Base-by-base conservation (phyloP, 2,797 vertebrate species). In the Otus scops region DNA sequence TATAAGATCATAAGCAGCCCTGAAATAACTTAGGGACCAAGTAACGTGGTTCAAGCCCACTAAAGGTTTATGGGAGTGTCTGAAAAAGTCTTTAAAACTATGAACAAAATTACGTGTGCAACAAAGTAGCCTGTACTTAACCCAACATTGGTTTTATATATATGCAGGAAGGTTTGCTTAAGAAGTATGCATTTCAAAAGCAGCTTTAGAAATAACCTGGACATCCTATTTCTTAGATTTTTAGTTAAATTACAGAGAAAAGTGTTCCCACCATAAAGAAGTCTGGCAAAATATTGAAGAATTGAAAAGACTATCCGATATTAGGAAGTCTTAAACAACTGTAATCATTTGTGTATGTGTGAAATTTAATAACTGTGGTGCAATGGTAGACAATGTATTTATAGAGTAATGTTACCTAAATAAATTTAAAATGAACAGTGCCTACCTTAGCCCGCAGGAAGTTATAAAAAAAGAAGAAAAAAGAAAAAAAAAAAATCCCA, bases 1-100 rank as follows among this genome's bases (percentile, higher is more conserved):
- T 34, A 34, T 34, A 34, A 34, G 34, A 83, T 74, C 10, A 19
- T 34, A 39, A 68, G 30, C 32, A 84, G 56, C 34, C 36, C 38
- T 74, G 39, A 88, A 74, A 32, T 81, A 83, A 56, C 8, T 18
- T 41, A 24, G 19, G 22, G 30, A 79, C 10, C 21, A 76, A 90
- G 54, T 57, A 57, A 61, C 0, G 0, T 20, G 7, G n/a, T 84
- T 82, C 28, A 75, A 41, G 45, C 23, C 17, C 41, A n/a, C 27
- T 68, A 13, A 64, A 61, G 16, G 7, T 74, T 84, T 89, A 69
- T 47, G 38, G 51, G 20, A 61, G 10, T 50, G 41, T 50, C 41
- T 57, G 65, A 68, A 76, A 77, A 78, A 23, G 21, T 69, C 32
- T 77, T 88, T 61, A 57, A 51, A 70, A 7, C 39, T 70, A 9